Evolutionary conservation across 1,140 invertebrate species (phyloP), one percentile per base, ranked within the genome.

Genomic region (Drosophila ananassae): DNA sequence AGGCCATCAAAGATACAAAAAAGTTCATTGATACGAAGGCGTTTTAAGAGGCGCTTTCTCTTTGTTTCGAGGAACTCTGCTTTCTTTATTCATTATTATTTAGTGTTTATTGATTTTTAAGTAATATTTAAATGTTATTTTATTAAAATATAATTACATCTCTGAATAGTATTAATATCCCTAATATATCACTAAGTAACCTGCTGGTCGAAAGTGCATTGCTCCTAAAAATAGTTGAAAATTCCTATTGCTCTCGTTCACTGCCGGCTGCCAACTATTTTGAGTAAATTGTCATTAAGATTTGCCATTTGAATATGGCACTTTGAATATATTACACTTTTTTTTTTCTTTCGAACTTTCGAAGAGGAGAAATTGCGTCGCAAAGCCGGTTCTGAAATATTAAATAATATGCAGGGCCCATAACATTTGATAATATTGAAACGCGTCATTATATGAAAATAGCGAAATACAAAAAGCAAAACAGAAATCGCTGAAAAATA

Each of bases 181-280:
- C 17, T 17, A 17, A 17, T 0, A 17, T 17, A 17, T 17, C 32
- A 67, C 34, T 34, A 21, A 30, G 50, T 37, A 68, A 1, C 30
- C 22, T 9, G 8, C 1, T 7, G 30, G 66, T 68, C 62, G 17
- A 68, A 10, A 68, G 8, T 17, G 21, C 17, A 1, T 28, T 67
- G 3, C 10, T 10, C 3, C 24, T 50, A 37, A 50, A 69, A 57
- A 69, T 37, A 68, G 54, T 47, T 39, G 5, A 79, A 59, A 71
- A 58, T 62, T 37, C 57, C 71, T 62, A 83, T 82, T 71, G 79
- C 41, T 41, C 53, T 41, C 58, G 30, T 39, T 62, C 28, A n/a
- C 46, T 80, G 44, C 64, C 59, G 22, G 39, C 59, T 75, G 58
- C 50, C 44, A 64, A 78, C 78, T 85, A 78, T 77, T 74, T 81